Conservation (phyloP, 1,140 invertebrate genomes). For the Hesperophylax magnus region DNA sequence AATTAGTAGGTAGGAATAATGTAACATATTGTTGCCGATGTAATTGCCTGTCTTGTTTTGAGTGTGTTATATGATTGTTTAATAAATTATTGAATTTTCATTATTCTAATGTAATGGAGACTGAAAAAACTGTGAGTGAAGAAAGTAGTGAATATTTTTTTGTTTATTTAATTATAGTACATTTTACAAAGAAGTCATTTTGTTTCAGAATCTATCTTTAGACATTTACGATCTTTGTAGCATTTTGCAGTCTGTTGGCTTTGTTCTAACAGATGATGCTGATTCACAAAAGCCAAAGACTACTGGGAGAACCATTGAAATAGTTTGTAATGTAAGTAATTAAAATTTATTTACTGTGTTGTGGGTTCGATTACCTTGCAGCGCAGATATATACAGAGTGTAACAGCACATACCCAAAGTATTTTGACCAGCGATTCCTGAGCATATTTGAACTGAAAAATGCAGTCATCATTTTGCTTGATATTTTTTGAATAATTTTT, state of each 20-base stretch:
- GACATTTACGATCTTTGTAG: conserved; percentile 49
- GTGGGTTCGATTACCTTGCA: too few relatives aligned
- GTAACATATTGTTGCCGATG: background rate
- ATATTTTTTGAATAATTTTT: too few relatives aligned
- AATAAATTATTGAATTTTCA: background rate
- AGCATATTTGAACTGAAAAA: too few relatives aligned
- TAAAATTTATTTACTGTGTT: too few relatives aligned
- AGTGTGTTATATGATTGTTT: background rate
- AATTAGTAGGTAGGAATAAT: background rate
- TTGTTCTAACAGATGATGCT: conserved; percentile 35
- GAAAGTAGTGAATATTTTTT: background rate
- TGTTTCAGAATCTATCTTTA: conserved; percentile 41
- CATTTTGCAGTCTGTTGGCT: conserved; percentile 45
- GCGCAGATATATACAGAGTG: too few relatives aligned
- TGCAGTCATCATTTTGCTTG: too few relatives aligned
- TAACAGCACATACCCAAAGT: too few relatives aligned
- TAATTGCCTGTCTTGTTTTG: background rate
- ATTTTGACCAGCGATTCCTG: too few relatives aligned
- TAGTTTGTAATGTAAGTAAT: conserved; percentile 51
- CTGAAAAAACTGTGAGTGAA: conserved; percentile 24
- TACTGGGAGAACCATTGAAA: conserved; percentile 43
- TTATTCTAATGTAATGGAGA: conserved; percentile 17
- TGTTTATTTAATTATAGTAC: background rate
- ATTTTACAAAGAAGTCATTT: conserved; percentile 8
- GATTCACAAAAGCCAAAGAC: conserved; percentile 22